A percentile compares a stretch with the other conserved stretches of the same genome.
These are phyloP conservation scores for Archilochus colubris DNA, from an alignment of 2,113 vertebrate species.

Conservation along the genomic window DNA sequence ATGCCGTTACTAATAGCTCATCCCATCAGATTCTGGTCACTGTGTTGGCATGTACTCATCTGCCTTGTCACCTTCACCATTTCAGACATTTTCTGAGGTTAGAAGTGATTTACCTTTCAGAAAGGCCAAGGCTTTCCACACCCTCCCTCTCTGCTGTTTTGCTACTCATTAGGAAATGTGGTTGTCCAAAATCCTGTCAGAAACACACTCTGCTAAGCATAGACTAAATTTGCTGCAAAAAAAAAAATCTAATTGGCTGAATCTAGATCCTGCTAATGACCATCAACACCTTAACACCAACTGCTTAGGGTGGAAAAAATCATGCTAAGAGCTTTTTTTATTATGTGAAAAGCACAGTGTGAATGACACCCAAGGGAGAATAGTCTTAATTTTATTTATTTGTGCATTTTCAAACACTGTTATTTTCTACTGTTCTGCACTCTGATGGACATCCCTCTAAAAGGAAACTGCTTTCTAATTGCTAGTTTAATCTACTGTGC, in stretches of 20 bases:
- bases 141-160: neutral
- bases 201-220: neutral
- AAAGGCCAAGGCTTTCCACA: neutral
- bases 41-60: accelerated
- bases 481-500: neutral
- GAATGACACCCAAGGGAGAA: slow-evolving; percentile 25
- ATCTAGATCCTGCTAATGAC: slow-evolving; percentile 40
- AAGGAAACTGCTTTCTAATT: neutral
- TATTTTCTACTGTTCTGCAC: slow-evolving; percentile 11
- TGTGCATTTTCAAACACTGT: slow-evolving; percentile 10
- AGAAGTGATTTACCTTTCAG: neutral
- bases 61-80: neutral
- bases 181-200: slow-evolving; percentile 47
- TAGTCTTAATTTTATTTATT: slow-evolving; percentile 33
- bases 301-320: slow-evolving; percentile 36
- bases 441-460: neutral
- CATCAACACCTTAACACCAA: slow-evolving; percentile 44
- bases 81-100: neutral
- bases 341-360: slow-evolving; percentile 21
- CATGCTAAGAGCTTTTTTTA: neutral
- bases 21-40: neutral
- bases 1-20: neutral
- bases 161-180: neutral
- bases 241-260: slow-evolving; percentile 57
- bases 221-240: slow-evolving; percentile 57